phyloP scores from a whole-genome alignment of 1,140 invertebrate genomes.

The Oscheius sp. region DNA sequence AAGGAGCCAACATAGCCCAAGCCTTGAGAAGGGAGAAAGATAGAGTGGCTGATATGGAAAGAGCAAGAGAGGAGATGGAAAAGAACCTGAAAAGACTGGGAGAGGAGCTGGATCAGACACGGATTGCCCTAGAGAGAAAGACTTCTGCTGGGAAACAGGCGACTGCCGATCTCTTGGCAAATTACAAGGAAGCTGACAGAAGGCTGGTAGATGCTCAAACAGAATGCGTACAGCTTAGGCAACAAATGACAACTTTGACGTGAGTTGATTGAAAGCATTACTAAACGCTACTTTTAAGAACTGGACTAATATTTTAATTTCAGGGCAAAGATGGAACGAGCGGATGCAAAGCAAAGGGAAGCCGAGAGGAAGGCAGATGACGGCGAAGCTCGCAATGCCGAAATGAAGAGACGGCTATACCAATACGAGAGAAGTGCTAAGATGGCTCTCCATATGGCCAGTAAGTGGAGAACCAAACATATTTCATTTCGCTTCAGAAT shows the following conservation, averaged over 20 bases:
- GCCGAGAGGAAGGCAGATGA: background rate
- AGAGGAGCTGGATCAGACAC: conserved; percentile 1
- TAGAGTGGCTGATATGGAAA: background rate
- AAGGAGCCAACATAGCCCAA: conserved; percentile 16
- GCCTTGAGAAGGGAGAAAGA: background rate
- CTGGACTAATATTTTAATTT: background rate
- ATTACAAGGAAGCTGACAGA: background rate
- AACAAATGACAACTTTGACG: background rate
- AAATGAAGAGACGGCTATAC: background rate
- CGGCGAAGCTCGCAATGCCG: background rate
- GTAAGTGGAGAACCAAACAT: background rate
- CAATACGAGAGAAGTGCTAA: background rate
- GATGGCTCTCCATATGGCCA: conserved; percentile 3
- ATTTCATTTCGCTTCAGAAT: background rate
- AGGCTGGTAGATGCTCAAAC: background rate
- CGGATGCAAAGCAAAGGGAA: background rate
- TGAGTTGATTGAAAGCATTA: too few species aligned
- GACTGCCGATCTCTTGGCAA: background rate
- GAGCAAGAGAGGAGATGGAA: background rate
- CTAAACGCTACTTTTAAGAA: too few species aligned
- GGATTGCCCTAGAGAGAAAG: background rate
- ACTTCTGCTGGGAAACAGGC: background rate
- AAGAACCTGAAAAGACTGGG: background rate
- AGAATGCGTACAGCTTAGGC: background rate
- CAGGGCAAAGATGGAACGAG: background rate